These are phyloP conservation scores for Coracias cyanogaster DNA, from an alignment of 2,797 vertebrate species.

Conservation along the genomic window DNA sequence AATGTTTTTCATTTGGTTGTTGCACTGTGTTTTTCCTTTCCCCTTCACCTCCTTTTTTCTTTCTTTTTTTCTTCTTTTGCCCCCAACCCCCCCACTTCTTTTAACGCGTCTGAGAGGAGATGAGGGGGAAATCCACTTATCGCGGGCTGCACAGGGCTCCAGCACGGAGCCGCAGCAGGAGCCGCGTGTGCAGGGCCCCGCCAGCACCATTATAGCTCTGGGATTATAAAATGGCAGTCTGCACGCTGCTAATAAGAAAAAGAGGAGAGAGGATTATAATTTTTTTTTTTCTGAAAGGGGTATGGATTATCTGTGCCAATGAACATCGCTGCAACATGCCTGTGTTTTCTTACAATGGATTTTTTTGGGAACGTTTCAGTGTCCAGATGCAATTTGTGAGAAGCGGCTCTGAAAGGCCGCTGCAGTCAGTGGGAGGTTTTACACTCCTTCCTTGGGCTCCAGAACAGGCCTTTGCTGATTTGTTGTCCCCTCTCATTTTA, in stretches of 20 bases:
- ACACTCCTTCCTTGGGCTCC: background rate
- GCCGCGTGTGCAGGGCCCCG: fast-evolving
- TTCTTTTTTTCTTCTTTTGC: fast-evolving
- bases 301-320: background rate
- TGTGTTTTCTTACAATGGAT: background rate
- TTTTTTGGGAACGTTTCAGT: background rate
- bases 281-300: background rate
- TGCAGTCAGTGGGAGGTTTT: background rate
- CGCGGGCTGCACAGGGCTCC: background rate
- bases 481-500: background rate
- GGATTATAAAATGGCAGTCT: background rate
- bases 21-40: background rate
- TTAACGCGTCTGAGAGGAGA: background rate
- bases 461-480: background rate
- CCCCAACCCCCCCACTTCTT: fast-evolving
- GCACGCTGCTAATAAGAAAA: background rate
- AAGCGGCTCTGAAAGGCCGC: background rate
- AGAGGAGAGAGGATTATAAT: background rate
- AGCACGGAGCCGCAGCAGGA: background rate
- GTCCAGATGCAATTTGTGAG: background rate
- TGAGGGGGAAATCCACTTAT: background rate
- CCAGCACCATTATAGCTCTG: background rate
- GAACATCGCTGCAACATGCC: background rate
- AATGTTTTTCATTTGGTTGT: background rate
- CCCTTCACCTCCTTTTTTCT: background rate